A percentile compares a stretch with the other conserved stretches of the same genome.
phyloP scores from a whole-genome alignment of 2,797 vertebrate species.

The Amphiprion clarkii region DNA sequence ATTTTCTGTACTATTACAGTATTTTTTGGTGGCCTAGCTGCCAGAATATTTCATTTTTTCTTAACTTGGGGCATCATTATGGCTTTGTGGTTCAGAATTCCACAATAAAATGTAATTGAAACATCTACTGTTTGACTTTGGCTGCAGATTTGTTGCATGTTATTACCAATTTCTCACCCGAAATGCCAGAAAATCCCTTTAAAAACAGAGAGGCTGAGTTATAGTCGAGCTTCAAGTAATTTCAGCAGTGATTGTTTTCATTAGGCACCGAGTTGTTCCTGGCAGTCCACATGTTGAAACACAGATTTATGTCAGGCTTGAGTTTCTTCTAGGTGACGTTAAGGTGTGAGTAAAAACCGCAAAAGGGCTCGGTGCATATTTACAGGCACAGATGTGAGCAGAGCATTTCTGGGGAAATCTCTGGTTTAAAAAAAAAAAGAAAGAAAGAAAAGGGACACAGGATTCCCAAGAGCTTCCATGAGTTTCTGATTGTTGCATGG shows the following conservation, averaged over 20 bases:
- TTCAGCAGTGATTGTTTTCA: slow-evolving; percentile 19
- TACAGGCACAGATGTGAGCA: neutral
- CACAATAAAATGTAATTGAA: neutral
- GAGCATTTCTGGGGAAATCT: neutral
- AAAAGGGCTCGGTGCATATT: slow-evolving; percentile 10
- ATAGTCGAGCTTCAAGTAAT: neutral
- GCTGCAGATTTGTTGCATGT: neutral
- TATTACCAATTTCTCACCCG: neutral
- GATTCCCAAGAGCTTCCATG: neutral
- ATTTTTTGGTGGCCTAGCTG: too few species aligned
- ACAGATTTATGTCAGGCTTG: slow-evolving; percentile 10
- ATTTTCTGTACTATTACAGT: too few species aligned
- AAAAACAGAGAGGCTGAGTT: too few species aligned
- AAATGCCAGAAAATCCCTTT: too few species aligned
- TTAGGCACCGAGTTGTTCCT: neutral
- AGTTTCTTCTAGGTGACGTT: neutral
- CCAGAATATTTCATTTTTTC: too few species aligned
- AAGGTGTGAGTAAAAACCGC: slow-evolving; percentile 7
- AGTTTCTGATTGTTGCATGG: neutral
- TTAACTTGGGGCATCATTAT: neutral
- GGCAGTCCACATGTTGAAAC: neutral
- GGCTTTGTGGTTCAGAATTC: neutral
- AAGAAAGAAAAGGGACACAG: neutral
- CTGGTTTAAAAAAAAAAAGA: neutral
- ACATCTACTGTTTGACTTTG: neutral